Evolutionary conservation across 2,888 invertebrate genomes (phyloP).

Genomic region (Perizoma affinitatum): DNA sequence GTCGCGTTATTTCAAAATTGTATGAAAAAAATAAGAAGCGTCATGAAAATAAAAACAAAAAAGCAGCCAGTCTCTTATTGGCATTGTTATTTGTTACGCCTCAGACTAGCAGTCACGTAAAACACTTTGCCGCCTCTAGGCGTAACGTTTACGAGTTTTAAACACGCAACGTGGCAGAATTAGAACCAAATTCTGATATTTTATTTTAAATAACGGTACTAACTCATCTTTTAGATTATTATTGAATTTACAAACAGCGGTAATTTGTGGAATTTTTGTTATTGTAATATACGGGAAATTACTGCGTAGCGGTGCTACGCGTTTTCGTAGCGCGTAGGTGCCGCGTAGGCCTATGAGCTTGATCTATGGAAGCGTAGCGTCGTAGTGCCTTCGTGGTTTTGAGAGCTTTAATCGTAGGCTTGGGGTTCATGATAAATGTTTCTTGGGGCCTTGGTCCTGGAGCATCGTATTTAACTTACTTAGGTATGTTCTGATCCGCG

Average conservation of each 20-base stretch:
- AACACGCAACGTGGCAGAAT: conserved; percentile 45
- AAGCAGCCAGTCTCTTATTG: conserved; percentile 23
- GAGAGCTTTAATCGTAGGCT: conserved; percentile 39
- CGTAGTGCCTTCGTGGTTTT: conserved; percentile 38
- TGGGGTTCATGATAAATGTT: conserved; percentile 49
- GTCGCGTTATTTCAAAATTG: too few species aligned
- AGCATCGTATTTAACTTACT: conserved; percentile 32
- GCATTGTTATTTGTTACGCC: conserved; percentile 44
- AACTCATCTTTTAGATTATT: conserved; percentile 18
- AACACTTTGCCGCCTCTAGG: conserved; percentile 51
- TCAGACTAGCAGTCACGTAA: conserved; percentile 44
- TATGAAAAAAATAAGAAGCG: too few species aligned
- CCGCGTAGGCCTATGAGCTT: conserved; percentile 26
- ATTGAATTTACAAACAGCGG: conserved; percentile 34
- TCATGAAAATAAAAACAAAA: conserved; percentile 10
- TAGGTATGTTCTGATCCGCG: conserved; percentile 19
- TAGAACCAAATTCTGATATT: conserved; percentile 32
- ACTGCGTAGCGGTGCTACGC: conserved; percentile 33
- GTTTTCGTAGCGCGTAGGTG: conserved; percentile 52
- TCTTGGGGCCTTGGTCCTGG: conserved; percentile 20
- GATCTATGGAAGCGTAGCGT: conserved; percentile 23
- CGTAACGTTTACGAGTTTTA: conserved; percentile 42
- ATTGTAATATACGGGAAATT: too few species aligned
- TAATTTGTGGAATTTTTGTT: too few species aligned
- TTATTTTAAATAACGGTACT: conserved; percentile 30